Evolutionary conservation across 2,888 invertebrate species (phyloP).

Genomic region (Papilio elwesi): DNA sequence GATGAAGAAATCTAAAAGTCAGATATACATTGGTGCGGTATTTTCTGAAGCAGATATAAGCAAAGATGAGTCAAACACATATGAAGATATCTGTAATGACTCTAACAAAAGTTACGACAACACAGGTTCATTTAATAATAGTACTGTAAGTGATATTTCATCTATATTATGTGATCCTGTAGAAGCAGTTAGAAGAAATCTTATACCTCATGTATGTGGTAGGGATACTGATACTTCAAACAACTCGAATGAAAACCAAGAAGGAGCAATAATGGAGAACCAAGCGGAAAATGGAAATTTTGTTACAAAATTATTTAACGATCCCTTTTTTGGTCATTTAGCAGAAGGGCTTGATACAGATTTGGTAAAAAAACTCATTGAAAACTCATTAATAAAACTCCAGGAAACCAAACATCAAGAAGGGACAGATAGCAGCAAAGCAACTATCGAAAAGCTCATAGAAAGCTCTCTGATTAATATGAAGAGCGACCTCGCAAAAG

Average conservation of each 20-base stretch:
- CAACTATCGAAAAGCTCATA: constrained; percentile 81
- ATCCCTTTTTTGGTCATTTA: constrained; percentile 86
- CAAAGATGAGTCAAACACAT: constrained; percentile 64
- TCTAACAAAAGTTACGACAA: constrained; percentile 49
- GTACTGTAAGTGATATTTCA: constrained; percentile 69
- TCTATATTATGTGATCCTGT: constrained; percentile 88
- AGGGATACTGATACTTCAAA: constrained; percentile 68
- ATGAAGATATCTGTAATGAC: constrained; percentile 74
- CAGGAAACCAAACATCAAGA: constrained; percentile 77
- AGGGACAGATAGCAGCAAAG: constrained; percentile 74
- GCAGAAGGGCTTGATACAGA: constrained; percentile 86
- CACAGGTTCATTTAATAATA: constrained; percentile 48
- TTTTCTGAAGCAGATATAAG: constrained; percentile 61
- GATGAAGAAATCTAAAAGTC: constrained; percentile 76
- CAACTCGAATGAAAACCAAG: constrained; percentile 49
- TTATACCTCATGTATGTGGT: constrained; percentile 91
- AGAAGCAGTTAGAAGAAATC: constrained; percentile 89
- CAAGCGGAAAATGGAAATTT: constrained; percentile 69
- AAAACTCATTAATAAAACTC: constrained; percentile 87
- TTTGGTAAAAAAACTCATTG: constrained; percentile 86
- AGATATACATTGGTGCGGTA: constrained; percentile 78
- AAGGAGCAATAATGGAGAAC: constrained; percentile 32
- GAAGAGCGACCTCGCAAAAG: constrained; percentile 65
- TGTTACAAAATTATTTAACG: constrained; percentile 85
- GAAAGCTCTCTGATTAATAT: constrained; percentile 76